Evolutionary conservation across 2,113 vertebrate genomes (phyloP).

Genomic region (Chauna torquata): DNA sequence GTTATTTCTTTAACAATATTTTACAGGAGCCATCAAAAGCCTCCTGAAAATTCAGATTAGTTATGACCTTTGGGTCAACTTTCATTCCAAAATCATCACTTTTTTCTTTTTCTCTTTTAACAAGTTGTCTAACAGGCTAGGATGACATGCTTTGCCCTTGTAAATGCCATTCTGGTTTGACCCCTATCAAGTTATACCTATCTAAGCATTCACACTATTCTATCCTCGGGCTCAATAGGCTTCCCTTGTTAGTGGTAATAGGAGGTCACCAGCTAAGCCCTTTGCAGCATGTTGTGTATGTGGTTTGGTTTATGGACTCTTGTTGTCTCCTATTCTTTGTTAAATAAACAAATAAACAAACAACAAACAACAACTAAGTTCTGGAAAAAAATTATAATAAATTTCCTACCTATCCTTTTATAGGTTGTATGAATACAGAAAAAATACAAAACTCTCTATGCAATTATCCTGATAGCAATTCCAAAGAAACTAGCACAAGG

Average conservation of each 20-base stretch:
- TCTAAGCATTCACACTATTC: slow-evolving; percentile 37
- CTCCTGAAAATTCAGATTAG: not conserved
- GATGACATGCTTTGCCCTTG: slow-evolving; percentile 41
- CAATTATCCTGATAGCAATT: not conserved
- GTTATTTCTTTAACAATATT: not conserved
- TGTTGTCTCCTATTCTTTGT: not conserved
- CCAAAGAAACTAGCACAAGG: not conserved
- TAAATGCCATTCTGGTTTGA: slow-evolving; percentile 38
- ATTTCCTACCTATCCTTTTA: not conserved
- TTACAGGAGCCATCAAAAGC: not conserved
- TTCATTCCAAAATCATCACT: not conserved
- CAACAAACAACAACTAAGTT: not conserved
- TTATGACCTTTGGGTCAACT: not conserved
- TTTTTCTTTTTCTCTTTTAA: not conserved
- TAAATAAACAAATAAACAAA: not conserved
- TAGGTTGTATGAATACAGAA: not conserved
- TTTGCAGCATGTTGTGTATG: not conserved
- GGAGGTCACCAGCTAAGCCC: not conserved
- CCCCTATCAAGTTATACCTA: slow-evolving; percentile 52
- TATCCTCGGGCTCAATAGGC: not conserved
- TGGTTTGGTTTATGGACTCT: not conserved
- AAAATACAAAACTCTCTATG: not conserved
- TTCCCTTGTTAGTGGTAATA: not conserved
- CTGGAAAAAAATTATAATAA: not conserved
- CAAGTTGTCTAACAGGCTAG: not conserved